Base-by-base conservation (phyloP, 2,888 invertebrate species). In the Callosobruchus maculatus region DNA sequence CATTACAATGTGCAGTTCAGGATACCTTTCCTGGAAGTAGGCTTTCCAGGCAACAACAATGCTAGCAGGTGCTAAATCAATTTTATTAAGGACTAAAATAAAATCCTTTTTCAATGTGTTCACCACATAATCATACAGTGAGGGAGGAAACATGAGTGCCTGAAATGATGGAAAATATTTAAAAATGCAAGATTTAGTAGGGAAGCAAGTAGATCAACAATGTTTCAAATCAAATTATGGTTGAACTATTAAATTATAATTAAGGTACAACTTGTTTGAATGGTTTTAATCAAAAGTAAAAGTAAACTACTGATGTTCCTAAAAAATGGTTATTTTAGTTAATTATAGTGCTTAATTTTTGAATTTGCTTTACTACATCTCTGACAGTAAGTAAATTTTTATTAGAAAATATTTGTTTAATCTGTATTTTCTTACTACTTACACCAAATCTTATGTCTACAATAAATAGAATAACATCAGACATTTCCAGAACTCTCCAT, bases 401-500 rank as follows among this genome's bases (percentile, higher is more conserved):
- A n/a, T n/a, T n/a, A n/a, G n/a, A n/a, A n/a, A n/a, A n/a, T n/a
- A n/a, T n/a, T n/a, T n/a, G n/a, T n/a, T n/a, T n/a, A n/a, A n/a
- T n/a, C n/a, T n/a, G n/a, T n/a, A n/a, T 31, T 20, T 70, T 4
- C 21, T 0, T 69, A 49, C 4, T 1, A 88, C 91, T 90, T 86
- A 95, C 95, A 7, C 95, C 91, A 86, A 90, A 97, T 83, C 97
- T 89, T 70, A 97, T 94, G 85, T 98, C 98, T 0, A 95, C 94
- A 76, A 98, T 95, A 9, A 96, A 90, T 18, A 98, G 88, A 20
- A 98, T 84, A 30, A 98, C 89, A 83, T 98, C 98, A 0, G 97
- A 96, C 92, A 97, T 95, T 87, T 98, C 98, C 5, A 97, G 84
- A 0, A 98, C 98, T 68, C 98, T 88, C 98, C 98, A 98, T 77